Evolutionary conservation across 2,888 invertebrate species (phyloP).

Genomic region (Ceramica pisi): DNA sequence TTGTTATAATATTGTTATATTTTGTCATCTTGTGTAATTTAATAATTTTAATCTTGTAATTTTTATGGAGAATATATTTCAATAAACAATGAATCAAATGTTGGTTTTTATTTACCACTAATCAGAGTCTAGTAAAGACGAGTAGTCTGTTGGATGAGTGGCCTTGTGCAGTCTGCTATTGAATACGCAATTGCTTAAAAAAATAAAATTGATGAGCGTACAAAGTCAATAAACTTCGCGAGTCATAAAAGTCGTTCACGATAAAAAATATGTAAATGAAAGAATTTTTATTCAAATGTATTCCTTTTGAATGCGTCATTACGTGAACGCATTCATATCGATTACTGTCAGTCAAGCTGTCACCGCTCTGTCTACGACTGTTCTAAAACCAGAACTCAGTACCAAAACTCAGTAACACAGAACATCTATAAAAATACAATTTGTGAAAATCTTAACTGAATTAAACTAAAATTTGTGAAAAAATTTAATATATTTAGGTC

Average conservation of each 20-base stretch:
- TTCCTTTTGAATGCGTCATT: conserved; percentile 56
- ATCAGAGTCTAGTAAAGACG: background rate
- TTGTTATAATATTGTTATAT: conserved; percentile 64
- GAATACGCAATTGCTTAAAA: conserved; percentile 7
- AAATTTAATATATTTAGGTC: background rate
- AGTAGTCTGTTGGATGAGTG: background rate
- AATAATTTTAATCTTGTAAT: conserved; percentile 72
- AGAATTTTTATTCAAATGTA: conserved; percentile 52
- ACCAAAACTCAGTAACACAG: background rate
- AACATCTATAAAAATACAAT: no score
- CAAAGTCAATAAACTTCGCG: conserved; percentile 38
- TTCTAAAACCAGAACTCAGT: conserved; percentile 48
- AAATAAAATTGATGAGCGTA: background rate
- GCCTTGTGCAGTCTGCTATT: background rate
- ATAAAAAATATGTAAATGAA: conserved; percentile 48
- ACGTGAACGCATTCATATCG: conserved; percentile 66
- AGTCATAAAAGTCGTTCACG: conserved; percentile 26
- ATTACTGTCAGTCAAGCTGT: conserved; percentile 64
- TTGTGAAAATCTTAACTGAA: background rate
- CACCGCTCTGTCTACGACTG: conserved; percentile 59
- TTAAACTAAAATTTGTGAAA: background rate
- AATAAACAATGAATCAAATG: conserved; percentile 73
- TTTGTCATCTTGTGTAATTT: conserved; percentile 70
- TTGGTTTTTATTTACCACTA: conserved; percentile 47
- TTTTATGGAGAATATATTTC: conserved; percentile 73